A percentile compares a stretch with the other conserved stretches of the same genome.
Conservation (phyloP, 2,797 vertebrate species). For the Mycteria americana region DNA sequence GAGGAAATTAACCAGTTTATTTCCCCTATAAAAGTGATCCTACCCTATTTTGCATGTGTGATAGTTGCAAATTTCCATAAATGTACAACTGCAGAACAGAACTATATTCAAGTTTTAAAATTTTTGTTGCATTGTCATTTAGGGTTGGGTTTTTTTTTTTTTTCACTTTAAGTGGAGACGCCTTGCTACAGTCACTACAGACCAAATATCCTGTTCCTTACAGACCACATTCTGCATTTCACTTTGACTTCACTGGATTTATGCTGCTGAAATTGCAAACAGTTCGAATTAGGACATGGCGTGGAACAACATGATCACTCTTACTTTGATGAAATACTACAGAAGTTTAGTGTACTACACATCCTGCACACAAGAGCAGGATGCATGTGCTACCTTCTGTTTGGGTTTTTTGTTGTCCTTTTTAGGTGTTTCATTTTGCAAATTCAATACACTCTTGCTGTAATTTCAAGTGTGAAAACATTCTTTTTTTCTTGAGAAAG, state of each 20-base stretch:
- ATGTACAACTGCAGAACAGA: background rate
- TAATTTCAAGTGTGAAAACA: background rate
- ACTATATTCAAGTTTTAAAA: background rate
- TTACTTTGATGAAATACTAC: background rate
- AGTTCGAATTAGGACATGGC: background rate
- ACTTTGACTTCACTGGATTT: background rate
- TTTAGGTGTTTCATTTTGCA: constrained; percentile 49
- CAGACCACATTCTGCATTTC: background rate
- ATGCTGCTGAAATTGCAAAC: background rate
- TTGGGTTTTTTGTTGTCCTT: background rate
- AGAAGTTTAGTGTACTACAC: background rate
- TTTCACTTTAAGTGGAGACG: background rate
- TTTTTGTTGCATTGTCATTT: background rate
- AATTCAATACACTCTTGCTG: background rate
- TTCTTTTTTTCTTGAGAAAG: background rate
- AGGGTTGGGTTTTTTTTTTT: background rate
- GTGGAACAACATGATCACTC: accelerated
- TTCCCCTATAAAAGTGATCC: background rate
- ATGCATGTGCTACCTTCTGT: background rate
- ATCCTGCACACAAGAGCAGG: background rate
- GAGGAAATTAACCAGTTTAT: background rate
- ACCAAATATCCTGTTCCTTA: background rate
- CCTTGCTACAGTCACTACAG: background rate
- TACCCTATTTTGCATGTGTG: background rate
- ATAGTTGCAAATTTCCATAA: background rate